A percentile compares a stretch with the other conserved stretches of the same genome.
Evolutionary conservation across 2,797 vertebrate genomes (phyloP).

Genomic region (Crenuchus spilurus): DNA sequence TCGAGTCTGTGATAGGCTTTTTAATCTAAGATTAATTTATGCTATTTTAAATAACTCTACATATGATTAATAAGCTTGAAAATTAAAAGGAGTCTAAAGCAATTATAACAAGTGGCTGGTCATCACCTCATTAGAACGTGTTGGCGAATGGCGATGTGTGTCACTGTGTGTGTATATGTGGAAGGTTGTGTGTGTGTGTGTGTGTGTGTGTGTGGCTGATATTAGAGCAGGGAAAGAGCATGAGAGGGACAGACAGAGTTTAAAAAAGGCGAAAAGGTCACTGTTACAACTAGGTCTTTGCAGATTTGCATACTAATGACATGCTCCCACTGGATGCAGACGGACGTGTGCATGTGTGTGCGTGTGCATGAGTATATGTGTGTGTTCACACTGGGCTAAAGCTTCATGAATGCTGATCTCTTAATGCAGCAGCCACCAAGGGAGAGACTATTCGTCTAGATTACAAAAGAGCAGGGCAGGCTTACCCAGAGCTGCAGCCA

Average conservation of each 20-base stretch:
- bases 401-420: slow-evolving; percentile 50
- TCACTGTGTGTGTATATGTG: slow-evolving; percentile 29
- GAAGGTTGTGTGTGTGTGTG: slow-evolving; percentile 40
- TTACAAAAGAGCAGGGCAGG: slow-evolving; percentile 42
- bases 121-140: slow-evolving; percentile 97
- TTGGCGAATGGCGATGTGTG: slow-evolving; percentile 76
- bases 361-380: slow-evolving; percentile 14
- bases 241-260: slow-evolving; percentile 74
- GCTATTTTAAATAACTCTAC: slow-evolving; percentile 99
- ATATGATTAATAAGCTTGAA: slow-evolving; percentile 99
- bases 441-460: slow-evolving; percentile 46
- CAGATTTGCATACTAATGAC: slow-evolving; percentile 87
- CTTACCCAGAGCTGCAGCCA: slow-evolving; percentile 2
- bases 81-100: slow-evolving; percentile 99
- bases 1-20: slow-evolving; percentile 94
- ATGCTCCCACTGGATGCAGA: slow-evolving; percentile 74
- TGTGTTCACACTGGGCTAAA: slow-evolving; percentile 29
- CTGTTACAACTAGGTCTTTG: slow-evolving; percentile 81
- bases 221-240: slow-evolving; percentile 72
- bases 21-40: slow-evolving; percentile 99
- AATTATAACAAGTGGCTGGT: slow-evolving; percentile 98
- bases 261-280: slow-evolving; percentile 75
- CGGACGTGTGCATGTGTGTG: slow-evolving; percentile 43
- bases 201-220: slow-evolving; percentile 68
- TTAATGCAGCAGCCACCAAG: slow-evolving; percentile 51